Conservation (phyloP, 92 coral and sea anemone species). For the Paramuricea clavata region DNA sequence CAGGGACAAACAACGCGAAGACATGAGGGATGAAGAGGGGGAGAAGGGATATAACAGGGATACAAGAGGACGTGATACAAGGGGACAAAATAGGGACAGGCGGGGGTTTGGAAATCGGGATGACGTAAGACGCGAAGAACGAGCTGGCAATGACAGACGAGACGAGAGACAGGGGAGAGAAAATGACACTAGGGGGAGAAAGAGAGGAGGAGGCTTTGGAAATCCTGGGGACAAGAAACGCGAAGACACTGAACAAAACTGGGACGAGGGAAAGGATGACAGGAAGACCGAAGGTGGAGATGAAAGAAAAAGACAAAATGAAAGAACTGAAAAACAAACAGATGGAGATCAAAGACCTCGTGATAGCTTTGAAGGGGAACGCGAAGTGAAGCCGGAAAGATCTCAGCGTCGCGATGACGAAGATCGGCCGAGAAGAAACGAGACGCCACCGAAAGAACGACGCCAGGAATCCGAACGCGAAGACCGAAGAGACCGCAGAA, state of each 20-base stretch:
- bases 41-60: conserved; percentile 13
- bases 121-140: not conserved
- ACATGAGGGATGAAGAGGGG: conserved; percentile 19
- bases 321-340: not conserved
- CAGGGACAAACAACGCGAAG: not conserved
- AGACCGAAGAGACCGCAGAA: conserved; percentile 11
- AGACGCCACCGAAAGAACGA: conserved; percentile 16
- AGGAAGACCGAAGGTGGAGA: conserved; percentile 30
- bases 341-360: not conserved
- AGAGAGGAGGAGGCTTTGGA: conserved; percentile 29
- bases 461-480: not conserved
- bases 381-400: not conserved
- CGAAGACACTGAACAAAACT: conserved; percentile 20
- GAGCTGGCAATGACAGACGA: conserved; percentile 3
- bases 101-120: conserved; percentile 6
- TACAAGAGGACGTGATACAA: not conserved
- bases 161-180: conserved; percentile 26
- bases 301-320: conserved; percentile 4
- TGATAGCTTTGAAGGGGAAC: not conserved
- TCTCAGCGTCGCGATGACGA: not conserved
- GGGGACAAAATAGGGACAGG: conserved; percentile 13
- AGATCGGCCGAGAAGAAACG: not conserved
- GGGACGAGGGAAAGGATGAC: conserved; percentile 31
- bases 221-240: not conserved
- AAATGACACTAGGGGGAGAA: conserved; percentile 23